Evolutionary conservation across 1,140 invertebrate species (phyloP), one percentile per base, ranked within the genome.

Genomic region (Cheumatopsyche charites): DNA sequence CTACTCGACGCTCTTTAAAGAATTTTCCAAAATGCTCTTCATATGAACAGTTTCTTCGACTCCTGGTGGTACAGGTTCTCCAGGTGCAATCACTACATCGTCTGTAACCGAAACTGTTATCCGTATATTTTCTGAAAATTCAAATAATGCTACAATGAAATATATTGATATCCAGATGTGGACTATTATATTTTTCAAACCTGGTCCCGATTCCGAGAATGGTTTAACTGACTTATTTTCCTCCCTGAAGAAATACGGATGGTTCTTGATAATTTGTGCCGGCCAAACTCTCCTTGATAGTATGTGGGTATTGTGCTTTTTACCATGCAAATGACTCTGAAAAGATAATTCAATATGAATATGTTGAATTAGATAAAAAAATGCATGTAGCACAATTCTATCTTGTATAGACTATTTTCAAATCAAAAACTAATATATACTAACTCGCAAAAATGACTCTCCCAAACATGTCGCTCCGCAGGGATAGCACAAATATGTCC

Each of bases 261-360:
- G 55, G 13, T 52, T 26, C 1, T 21, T 47, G 25, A 74, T 63
- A 9, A 74, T 69, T 0, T 41, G 26, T 41, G 49, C 29, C 4
- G 70, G 69, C 69, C 66, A 74, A 12, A 43, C 47, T 19, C 7
- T 47, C 12, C 13, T 17, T 2, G 43, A 49, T 17, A 71, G 19
- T 11, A 62, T 62, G 29, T 68, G 43, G 12, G 29, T 47, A 36
- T 36, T 66, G 21, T 74, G 73, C 25, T 63, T 71, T 63, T 71
- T 71, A 11, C 73, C 73, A 19, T 55, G 61, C 19, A 71, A 42
- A 52, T 74, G 73, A 71, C 63, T 67, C 73, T 74, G 23, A 21
- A 41, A 66, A 25, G 0, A 41, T 52, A 63, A 47, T 36, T 49
- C 49, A 25, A 1, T 23, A 15, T 4, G 25, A 25, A 67, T 15